phyloP scores from a whole-genome alignment of 53 echinoderm and acorn worm species.

The Paracentrotus lividus region DNA sequence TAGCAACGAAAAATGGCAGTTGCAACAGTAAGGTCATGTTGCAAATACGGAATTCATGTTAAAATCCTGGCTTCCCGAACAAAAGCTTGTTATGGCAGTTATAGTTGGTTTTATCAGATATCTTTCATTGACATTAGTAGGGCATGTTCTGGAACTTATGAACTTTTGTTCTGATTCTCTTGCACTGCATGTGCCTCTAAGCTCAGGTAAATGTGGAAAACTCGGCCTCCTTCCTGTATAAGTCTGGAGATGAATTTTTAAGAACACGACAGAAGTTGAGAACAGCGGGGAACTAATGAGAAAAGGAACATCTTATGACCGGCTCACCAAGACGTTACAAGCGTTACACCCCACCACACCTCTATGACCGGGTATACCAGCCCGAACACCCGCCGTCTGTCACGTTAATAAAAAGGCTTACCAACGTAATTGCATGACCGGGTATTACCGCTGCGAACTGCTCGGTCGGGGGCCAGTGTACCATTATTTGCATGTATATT shows the following conservation, averaged over 20 bases:
- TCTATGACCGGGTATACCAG: slow-evolving; percentile 63
- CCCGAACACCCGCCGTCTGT: slow-evolving; percentile 67
- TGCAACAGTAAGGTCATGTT: no score
- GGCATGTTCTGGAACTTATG: no score
- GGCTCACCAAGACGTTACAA: slow-evolving; percentile 37
- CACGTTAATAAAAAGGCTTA: slow-evolving; percentile 25
- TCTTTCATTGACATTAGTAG: no score
- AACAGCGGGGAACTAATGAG: slow-evolving; percentile 19
- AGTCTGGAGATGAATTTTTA: background rate
- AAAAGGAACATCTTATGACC: slow-evolving; percentile 43
- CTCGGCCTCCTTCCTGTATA: background rate
- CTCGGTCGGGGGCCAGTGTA: slow-evolving; percentile 41
- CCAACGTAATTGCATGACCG: slow-evolving; percentile 58
- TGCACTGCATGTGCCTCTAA: background rate
- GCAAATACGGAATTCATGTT: no score
- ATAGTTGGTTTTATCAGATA: no score
- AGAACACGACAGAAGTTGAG: slow-evolving; percentile 44
- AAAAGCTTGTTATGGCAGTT: no score
- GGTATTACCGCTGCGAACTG: slow-evolving; percentile 55
- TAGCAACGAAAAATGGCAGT: no score
- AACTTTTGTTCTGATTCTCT: background rate
- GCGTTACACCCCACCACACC: slow-evolving; percentile 52
- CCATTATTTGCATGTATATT: slow-evolving; percentile 27
- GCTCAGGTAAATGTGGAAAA: background rate
- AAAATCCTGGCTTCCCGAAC: no score